phyloP scores from a whole-genome alignment of 2,888 invertebrate species.

The Teleiodes luculella region DNA sequence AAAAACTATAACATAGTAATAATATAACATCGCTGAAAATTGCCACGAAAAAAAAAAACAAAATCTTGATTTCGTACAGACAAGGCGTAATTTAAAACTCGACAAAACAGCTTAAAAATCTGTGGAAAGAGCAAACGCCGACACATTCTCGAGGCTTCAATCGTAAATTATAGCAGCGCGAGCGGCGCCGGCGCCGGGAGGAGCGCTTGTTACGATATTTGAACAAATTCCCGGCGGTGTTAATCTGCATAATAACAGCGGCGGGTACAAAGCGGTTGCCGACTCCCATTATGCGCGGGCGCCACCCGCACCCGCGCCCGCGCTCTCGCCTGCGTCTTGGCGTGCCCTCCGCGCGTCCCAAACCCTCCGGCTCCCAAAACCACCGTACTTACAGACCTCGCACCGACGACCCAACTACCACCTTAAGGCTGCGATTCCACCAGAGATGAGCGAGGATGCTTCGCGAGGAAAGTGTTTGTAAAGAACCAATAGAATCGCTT shows the following conservation, averaged over 20 bases:
- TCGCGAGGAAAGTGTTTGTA: too few relatives aligned
- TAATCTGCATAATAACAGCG: slow-evolving; percentile 79
- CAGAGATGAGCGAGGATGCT: too few relatives aligned
- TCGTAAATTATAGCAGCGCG: slow-evolving; percentile 69
- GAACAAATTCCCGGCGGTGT: slow-evolving; percentile 79
- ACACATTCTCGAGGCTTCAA: slow-evolving; percentile 67
- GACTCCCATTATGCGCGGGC: slow-evolving; percentile 73
- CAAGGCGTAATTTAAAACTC: slow-evolving; percentile 54
- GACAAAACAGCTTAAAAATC: slow-evolving; percentile 49
- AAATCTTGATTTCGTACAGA: slow-evolving; percentile 37
- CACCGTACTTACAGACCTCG: slow-evolving; percentile 4
- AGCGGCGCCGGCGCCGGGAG: slow-evolving; percentile 74
- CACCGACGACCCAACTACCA: slow-evolving; percentile 31
- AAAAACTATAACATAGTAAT: too few relatives aligned
- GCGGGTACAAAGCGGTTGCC: slow-evolving; percentile 72
- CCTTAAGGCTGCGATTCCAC: slow-evolving; percentile 49
- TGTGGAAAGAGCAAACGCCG: slow-evolving; percentile 58
- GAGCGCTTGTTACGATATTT: slow-evolving; percentile 77
- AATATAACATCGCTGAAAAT: slow-evolving; percentile 26
- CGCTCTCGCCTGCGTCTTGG: slow-evolving; percentile 32
- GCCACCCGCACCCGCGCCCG: slow-evolving; percentile 54
- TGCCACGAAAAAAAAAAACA: slow-evolving; percentile 32
- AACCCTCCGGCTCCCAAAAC: slow-evolving; percentile 21
- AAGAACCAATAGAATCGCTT: too few relatives aligned
- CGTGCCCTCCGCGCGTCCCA: slow-evolving; percentile 37